phyloP scores from a whole-genome alignment of 2,888 invertebrate species.

The Athalia rosae region DNA sequence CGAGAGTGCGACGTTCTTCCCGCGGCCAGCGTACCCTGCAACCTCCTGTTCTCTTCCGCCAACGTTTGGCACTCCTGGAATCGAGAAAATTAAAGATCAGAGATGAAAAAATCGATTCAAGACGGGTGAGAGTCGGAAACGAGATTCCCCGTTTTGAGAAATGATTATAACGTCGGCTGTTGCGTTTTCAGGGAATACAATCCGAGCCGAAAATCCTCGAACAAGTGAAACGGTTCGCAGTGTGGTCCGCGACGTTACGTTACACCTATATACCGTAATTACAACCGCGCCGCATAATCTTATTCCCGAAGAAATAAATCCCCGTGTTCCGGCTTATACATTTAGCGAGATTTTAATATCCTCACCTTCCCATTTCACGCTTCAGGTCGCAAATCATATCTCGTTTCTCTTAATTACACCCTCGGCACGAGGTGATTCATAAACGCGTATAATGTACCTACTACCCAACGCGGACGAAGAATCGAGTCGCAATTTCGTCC shows the following conservation, averaged over 20 bases:
- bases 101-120: background rate
- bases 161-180: too few species aligned
- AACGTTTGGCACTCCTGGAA: constrained; percentile 74
- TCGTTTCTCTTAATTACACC: constrained; percentile 10
- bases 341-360: constrained; percentile 25
- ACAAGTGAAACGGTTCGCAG: too few species aligned
- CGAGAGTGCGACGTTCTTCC: constrained; percentile 71
- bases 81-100: constrained; percentile 46
- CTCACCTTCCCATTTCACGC: constrained; percentile 35
- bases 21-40: constrained; percentile 64
- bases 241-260: too few species aligned
- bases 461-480: background rate
- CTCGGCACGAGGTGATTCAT: background rate
- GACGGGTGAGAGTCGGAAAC: too few species aligned
- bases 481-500: background rate
- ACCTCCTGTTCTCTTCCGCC: constrained; percentile 73
- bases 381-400: background rate
- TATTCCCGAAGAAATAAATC: constrained; percentile 24
- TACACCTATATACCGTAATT: background rate
- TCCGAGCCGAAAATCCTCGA: too few species aligned
- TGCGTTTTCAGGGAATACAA: too few species aligned
- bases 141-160: too few species aligned
- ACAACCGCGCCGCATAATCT: constrained; percentile 25
- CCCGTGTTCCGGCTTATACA: constrained; percentile 42
- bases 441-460: too few species aligned